A percentile compares a stretch with the other conserved stretches of the same genome.
phyloP scores from a whole-genome alignment of 2,888 invertebrate genomes.

The Cremastinae sp. region DNA sequence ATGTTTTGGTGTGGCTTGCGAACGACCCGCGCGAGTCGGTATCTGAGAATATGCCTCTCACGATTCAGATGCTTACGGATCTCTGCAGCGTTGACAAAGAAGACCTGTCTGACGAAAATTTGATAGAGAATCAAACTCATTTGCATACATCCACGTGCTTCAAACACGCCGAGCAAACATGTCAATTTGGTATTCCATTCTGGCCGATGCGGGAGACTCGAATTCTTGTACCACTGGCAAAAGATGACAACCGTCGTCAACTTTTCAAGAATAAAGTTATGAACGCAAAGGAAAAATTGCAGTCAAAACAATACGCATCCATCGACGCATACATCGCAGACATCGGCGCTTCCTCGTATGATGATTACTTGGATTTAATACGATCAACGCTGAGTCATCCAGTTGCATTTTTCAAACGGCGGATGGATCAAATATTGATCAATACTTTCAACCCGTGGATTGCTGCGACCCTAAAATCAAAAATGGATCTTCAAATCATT shows the following conservation, averaged over 20 bases:
- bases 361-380: conserved; percentile 68
- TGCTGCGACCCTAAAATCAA: conserved; percentile 59
- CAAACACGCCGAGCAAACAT: conserved; percentile 64
- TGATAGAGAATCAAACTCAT: conserved; percentile 65
- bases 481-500: conserved; percentile 70
- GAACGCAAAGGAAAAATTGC: conserved; percentile 58
- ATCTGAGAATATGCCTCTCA: conserved; percentile 20
- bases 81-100: not conserved
- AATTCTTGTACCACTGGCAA: conserved; percentile 65
- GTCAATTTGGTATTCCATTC: conserved; percentile 72
- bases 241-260: conserved; percentile 43
- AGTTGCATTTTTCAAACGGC: conserved; percentile 62
- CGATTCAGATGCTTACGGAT: not conserved
- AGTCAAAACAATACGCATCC: conserved; percentile 70
- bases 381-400: conserved; percentile 63
- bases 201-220: conserved; percentile 66
- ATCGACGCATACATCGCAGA: conserved; percentile 61
- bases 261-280: conserved; percentile 50
- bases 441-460: conserved; percentile 67
- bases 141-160: conserved; percentile 71
- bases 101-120: conserved; percentile 62
- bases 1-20: conserved; percentile 77
- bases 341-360: conserved; percentile 65
- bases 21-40: conserved; percentile 67
- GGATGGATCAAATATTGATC: conserved; percentile 60